Base-by-base conservation (phyloP, 2,888 invertebrate genomes). In the Callosobruchus maculatus region DNA sequence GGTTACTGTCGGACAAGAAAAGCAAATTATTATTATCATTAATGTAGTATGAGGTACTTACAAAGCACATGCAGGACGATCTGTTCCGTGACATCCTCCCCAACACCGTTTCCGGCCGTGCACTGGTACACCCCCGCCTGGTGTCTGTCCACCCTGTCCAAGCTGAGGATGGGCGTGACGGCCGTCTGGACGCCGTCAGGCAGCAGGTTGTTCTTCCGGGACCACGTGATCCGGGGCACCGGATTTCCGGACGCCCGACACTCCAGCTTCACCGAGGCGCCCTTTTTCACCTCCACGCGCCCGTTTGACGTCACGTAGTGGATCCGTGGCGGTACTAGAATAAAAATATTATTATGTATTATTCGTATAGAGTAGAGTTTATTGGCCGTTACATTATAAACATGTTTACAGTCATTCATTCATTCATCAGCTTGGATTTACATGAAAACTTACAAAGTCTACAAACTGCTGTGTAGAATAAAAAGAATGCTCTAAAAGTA, bases 91-190 rank as follows among this genome's bases (percentile, higher is more conserved):
- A 90, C 91, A 77, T 91, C 89, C 78, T 90, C 89, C 21, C 92
- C 92, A 72, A 92, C 91, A 21, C 90, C 91, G 83, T 92, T 92
- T 81, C 88, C 89, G 66, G 91, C 92, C 30, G 89, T 89, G 83
- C 92, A 92, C 81, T 91, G 89, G 84, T 91, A 92, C 73, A 90
- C 88, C 67, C 92, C 92, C 67, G 91, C 91, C 82, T 91, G 91
- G 82, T 91, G 91, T 76, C 91, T 87, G 82, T 91, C 91, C 73
- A 91, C 91, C 80, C 89, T 88, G 80, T 91, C 90, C 81, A 92
- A 88, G 74, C 89, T 89, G 77, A 92, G 88, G 75, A 89, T 88
- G 75, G 90, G 89, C 66, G 91, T 91, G 79, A 90, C 88, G 67
- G 90, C 87, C 74, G 90, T 90, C 84, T 91, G 91, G 78, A 91